Conservation (phyloP, 2,797 vertebrate species). For the Hybognathus amarus region DNA sequence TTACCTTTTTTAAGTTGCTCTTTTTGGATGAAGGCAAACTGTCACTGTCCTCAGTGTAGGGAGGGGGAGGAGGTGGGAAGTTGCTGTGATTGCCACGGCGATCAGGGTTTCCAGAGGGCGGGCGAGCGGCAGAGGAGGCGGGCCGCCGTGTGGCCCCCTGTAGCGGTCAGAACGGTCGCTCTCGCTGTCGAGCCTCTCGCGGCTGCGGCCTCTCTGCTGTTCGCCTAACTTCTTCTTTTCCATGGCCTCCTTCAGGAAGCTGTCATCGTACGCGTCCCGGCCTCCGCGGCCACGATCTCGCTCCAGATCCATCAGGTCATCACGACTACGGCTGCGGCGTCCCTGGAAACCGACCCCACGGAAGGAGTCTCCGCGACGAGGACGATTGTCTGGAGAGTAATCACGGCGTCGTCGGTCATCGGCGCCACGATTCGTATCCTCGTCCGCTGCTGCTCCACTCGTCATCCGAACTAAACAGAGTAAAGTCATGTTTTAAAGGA, state of each 20-base stretch:
- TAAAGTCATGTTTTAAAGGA: neutral
- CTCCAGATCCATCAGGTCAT: conserved; percentile 83
- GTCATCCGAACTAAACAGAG: conserved; percentile 73
- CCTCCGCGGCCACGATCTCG: conserved; percentile 60
- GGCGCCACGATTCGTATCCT: conserved; percentile 59
- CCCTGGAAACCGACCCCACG: conserved; percentile 66
- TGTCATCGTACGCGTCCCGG: conserved; percentile 79
- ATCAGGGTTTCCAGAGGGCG: conserved; percentile 70
- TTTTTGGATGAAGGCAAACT: conserved; percentile 83
- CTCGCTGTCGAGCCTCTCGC: conserved; percentile 74
- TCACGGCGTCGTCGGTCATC: conserved; percentile 72
- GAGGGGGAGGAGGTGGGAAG: conserved; percentile 63
- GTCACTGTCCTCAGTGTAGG: conserved; percentile 80
- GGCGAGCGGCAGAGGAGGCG: conserved; percentile 74
- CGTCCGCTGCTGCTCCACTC: conserved; percentile 76
- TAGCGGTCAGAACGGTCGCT: conserved; percentile 73
- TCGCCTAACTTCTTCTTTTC: conserved; percentile 80
- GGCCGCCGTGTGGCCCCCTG: conserved; percentile 63
- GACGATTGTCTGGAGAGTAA: conserved; percentile 73
- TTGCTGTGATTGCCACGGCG: conserved; percentile 62
- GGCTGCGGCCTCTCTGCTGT: conserved; percentile 77
- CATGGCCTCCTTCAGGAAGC: conserved; percentile 84
- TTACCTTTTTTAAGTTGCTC: conserved; percentile 85
- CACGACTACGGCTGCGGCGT: conserved; percentile 83
- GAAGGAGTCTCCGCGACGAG: conserved; percentile 55